These are phyloP conservation scores for Papilio elwesi DNA, from an alignment of 2,888 invertebrate species.

Conservation along the genomic window DNA sequence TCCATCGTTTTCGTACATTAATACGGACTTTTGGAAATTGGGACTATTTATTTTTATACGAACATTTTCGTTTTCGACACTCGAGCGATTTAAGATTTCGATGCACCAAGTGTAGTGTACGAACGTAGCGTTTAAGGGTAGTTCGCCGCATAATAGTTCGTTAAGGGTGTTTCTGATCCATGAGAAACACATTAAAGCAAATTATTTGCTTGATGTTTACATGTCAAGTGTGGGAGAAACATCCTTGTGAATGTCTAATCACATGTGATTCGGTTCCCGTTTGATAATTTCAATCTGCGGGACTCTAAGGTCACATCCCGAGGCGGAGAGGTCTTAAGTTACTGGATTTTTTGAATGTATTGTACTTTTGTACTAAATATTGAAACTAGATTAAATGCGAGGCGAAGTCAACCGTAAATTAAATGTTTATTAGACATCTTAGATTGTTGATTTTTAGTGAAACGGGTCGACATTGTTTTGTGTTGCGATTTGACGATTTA, in stretches of 20 bases:
- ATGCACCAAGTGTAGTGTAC: constrained; percentile 71
- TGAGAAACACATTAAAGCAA: not conserved
- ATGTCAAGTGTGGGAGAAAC: constrained; percentile 49
- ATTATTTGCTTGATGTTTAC: not conserved
- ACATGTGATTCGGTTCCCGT: constrained; percentile 61
- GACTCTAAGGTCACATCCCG: constrained; percentile 43
- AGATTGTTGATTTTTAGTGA: constrained; percentile 46
- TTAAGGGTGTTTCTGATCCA: constrained; percentile 55
- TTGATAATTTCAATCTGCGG: constrained; percentile 22
- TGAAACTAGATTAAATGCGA: constrained; percentile 70
- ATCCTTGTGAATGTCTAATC: constrained; percentile 54
- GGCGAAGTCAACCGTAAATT: constrained; percentile 54
- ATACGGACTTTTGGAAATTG: constrained; percentile 46
- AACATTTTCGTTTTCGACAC: constrained; percentile 60
- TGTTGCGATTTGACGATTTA: constrained; percentile 9
- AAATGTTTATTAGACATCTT: constrained; percentile 57
- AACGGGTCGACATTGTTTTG: constrained; percentile 10
- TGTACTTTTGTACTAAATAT: constrained; percentile 81
- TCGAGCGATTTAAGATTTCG: constrained; percentile 52
- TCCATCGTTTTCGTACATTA: not conserved
- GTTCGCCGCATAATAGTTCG: constrained; percentile 51
- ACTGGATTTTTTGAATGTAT: constrained; percentile 78
- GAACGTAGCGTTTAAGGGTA: constrained; percentile 59
- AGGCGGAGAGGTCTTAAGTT: constrained; percentile 54
- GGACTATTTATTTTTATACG: constrained; percentile 75